Evolutionary conservation across 2,888 invertebrate species (phyloP), one percentile per base, ranked within the genome.

Genomic region (Synergus laeviventris): DNA sequence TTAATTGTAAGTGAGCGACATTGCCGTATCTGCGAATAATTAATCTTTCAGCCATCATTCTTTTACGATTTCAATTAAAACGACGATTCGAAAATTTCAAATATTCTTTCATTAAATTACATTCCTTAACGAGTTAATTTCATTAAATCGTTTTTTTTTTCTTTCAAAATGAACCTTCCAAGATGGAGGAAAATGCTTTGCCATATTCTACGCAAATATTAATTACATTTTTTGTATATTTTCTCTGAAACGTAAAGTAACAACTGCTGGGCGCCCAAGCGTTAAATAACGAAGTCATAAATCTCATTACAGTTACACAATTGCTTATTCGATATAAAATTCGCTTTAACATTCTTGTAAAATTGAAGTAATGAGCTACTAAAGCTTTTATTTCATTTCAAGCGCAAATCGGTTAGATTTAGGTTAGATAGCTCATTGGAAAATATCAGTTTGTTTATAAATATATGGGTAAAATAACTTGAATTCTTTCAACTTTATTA

Each of bases 1-100:
- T 42, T 54, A 2, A 39, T 11, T 39, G 31, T 31, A 74, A 79
- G 74, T 74, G 62, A 49, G 74, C 78, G 77, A 79, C 78, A 80
- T 79, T 78, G 9, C 38, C 18, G 9, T 39, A 18, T 73, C 12
- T 38, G 36, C 18, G 45, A 4, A 31, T 8, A 66, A 66, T 64
- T 21, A 64, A 24, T 64, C 21, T 64, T 39, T 42, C n/a, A 39
- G 42, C 21, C 64, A 45, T 14, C 31, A 16, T 39, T 70, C 45
- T 8, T 66, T 42, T 9, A 16, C 2, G 24, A 45, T 12, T 45
- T 70, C 16, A 7, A n/a, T 18, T 9, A 1, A 62, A 38, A n/a
- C 38, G 2, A 4, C 2, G 38, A 62, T 38, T 62, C 9, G 2
- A n/a, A 18, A 38, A 62, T 18, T 36, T 8, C 5, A 36, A 60